A percentile compares a stretch with the other conserved stretches of the same genome.
Conservation (phyloP, 1,140 invertebrate species). For the Coelopa frigida region DNA sequence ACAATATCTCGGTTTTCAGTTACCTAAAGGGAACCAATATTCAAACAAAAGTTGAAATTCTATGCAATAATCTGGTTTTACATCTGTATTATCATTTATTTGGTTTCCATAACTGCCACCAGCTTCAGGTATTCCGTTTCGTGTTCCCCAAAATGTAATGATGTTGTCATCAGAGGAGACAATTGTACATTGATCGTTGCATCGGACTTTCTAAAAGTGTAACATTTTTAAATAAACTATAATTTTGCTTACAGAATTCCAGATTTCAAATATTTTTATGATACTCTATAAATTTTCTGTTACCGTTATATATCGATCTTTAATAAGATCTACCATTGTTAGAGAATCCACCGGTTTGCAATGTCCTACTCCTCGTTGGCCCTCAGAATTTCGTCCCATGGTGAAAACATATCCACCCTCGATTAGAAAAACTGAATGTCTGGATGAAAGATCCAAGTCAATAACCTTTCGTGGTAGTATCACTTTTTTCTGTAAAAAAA, state of each 20-base stretch:
- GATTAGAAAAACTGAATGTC: slow-evolving; percentile 55
- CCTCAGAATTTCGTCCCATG: slow-evolving; percentile 58
- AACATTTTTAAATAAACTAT: too few species aligned
- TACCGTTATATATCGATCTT: slow-evolving; percentile 51
- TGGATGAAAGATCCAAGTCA: slow-evolving; percentile 51
- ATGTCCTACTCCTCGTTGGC: slow-evolving; percentile 47
- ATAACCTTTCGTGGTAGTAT: slow-evolving; percentile 43
- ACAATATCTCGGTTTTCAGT: background rate
- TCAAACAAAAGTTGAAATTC: background rate
- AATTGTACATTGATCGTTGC: slow-evolving; percentile 60
- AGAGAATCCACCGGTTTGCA: slow-evolving; percentile 40
- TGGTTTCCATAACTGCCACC: slow-evolving; percentile 12
- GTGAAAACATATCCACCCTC: slow-evolving; percentile 61
- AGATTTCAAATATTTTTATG: slow-evolving; percentile 6
- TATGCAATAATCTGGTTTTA: background rate
- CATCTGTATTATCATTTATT: background rate
- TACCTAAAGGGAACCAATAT: background rate
- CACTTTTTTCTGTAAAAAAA: slow-evolving; percentile 28
- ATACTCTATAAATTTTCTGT: slow-evolving; percentile 14
- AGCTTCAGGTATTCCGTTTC: slow-evolving; percentile 44
- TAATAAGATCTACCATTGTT: slow-evolving; percentile 51
- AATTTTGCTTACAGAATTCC: background rate
- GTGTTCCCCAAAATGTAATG: slow-evolving; percentile 63
- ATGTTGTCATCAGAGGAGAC: slow-evolving; percentile 59
- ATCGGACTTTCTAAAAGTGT: slow-evolving; percentile 43